These are phyloP conservation scores for Canis aureus DNA, from an alignment of 2,113 vertebrate species.

Conservation along the genomic window DNA sequence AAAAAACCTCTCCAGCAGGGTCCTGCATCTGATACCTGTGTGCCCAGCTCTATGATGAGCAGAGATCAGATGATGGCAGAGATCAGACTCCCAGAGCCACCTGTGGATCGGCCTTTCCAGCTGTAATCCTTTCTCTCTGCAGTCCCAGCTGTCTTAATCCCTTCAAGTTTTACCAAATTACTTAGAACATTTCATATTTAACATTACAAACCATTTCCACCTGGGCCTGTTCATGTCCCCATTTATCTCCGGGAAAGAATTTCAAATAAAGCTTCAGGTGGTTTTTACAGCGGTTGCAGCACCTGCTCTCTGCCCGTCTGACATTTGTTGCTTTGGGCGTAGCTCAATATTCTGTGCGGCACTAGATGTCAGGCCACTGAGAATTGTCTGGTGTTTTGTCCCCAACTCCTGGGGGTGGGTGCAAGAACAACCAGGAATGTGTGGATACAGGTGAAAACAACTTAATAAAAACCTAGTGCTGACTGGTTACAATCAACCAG, in stretches of 20 bases:
- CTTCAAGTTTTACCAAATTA: conserved; percentile 20
- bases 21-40: neutral
- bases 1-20: neutral
- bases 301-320: neutral
- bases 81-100: neutral
- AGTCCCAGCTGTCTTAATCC: neutral
- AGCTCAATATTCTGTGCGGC: neutral
- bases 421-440: neutral
- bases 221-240: neutral
- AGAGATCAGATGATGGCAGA: neutral
- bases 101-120: neutral
- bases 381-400: neutral
- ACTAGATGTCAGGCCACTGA: neutral
- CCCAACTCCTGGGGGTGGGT: neutral
- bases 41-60: neutral
- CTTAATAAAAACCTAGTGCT: neutral
- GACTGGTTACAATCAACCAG: neutral
- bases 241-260: conserved; percentile 44
- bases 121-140: neutral
- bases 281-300: neutral
- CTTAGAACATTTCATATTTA: conserved; percentile 39
- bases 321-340: neutral
- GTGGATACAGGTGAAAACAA: neutral
- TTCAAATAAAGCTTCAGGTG: neutral
- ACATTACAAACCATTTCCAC: conserved; percentile 35